These are phyloP conservation scores for Tetraodon nigroviridis DNA, from an alignment of 2,113 vertebrate species.

Conservation along the genomic window DNA sequence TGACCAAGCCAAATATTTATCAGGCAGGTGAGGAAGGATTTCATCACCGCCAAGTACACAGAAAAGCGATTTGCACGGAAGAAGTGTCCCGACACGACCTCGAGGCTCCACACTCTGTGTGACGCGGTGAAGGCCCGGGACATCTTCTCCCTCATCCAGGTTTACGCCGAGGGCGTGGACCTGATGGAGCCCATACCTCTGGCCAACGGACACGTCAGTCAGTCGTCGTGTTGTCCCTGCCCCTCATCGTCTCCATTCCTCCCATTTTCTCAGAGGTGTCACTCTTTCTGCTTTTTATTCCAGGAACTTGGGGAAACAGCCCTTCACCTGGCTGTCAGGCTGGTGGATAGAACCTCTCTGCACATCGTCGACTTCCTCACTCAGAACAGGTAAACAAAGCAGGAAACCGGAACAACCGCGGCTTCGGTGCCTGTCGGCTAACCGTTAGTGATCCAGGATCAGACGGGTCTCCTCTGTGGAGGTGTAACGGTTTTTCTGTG, in stretches of 20 bases:
- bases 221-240: background rate
- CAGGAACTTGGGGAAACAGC: constrained; percentile 96
- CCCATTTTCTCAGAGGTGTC: background rate
- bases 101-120: constrained; percentile 87
- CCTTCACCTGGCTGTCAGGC: constrained; percentile 91
- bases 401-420: background rate
- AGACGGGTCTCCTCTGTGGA: too few relatives aligned
- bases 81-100: constrained; percentile 76
- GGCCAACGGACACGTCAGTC: constrained; percentile 93
- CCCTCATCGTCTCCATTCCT: background rate
- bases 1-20: constrained; percentile 1
- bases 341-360: constrained; percentile 93
- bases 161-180: constrained; percentile 91
- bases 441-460: too few relatives aligned
- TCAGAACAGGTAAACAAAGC: constrained; percentile 86
- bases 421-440: too few relatives aligned
- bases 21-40: constrained; percentile 97
- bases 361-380: constrained; percentile 97
- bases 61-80: constrained; percentile 88
- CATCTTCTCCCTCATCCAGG: constrained; percentile 90
- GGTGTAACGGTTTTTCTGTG: too few relatives aligned
- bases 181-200: constrained; percentile 95
- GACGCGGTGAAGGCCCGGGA: constrained; percentile 93
- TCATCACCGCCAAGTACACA: constrained; percentile 96
- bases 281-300: background rate